These are phyloP conservation scores for Calliphora vicina DNA, from an alignment of 1,140 invertebrate genomes.

Conservation along the genomic window DNA sequence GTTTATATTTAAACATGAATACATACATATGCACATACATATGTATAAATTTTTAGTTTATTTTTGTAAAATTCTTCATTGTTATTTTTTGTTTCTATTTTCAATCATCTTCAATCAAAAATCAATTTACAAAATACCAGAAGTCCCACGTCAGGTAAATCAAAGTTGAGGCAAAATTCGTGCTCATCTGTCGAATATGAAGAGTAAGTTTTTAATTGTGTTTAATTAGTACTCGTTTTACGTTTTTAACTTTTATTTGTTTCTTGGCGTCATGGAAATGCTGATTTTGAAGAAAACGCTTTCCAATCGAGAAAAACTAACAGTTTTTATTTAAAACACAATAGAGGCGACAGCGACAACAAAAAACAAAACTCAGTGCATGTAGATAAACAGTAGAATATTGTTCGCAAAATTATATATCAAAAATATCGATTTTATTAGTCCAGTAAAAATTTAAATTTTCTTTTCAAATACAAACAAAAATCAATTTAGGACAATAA, in stretches of 20 bases:
- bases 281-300: no score
- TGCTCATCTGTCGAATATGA: constrained; percentile 59
- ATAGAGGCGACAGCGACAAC: no score
- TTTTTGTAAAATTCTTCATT: constrained; percentile 10
- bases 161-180: constrained; percentile 59
- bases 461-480: no score
- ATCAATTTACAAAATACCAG: constrained; percentile 39
- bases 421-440: no score
- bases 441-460: no score
- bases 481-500: no score
- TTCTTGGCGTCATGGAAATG: not conserved
- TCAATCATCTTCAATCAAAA: not conserved
- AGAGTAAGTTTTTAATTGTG: constrained; percentile 59
- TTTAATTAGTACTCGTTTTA: constrained; percentile 40
- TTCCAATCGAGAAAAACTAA: no score
- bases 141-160: constrained; percentile 61
- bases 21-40: no score
- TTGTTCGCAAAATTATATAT: no score
- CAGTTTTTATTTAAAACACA: no score
- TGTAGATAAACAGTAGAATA: no score
- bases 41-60: constrained; percentile 21
- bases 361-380: no score
- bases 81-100: constrained; percentile 24
- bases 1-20: not conserved
- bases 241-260: constrained; percentile 39